Evolutionary conservation across 1,140 invertebrate genomes (phyloP), one percentile per base, ranked within the genome.

Genomic region (Heterodera schachtii): DNA sequence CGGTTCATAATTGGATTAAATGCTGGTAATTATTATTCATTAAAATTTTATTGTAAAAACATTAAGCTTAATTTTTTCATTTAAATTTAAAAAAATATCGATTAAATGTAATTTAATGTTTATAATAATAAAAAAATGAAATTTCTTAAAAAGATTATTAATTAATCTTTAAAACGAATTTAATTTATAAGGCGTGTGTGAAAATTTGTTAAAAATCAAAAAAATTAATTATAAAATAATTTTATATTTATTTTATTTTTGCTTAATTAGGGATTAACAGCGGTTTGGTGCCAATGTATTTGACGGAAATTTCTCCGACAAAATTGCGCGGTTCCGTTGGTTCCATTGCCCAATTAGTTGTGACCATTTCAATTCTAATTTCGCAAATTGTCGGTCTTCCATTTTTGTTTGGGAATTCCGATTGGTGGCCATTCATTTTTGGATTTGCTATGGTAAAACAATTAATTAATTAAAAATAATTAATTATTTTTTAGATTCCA

Each of bases 1-100:
- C 93, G 97, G 91, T 95, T 98, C 69, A 81, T 96, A 1, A 94
- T 95, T 57, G 95, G 95, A 76, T 92, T 96, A 19, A 95, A 95
- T 90, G 93, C 93, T 21, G 95, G 95, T 49, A 31, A 31, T 31
- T 31, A 31, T 31, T 31, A 31, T 31, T 31, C 31, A 31, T 31
- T 31, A 31, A 31, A 31, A 31, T 31, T 31, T 31, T 31, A 31
- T 31, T 31, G 31, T 31, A 31, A 31, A 31, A 31, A 31, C 31
- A 31, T 31, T 31, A 31, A 31, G 31, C 31, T 31, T 31, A 31
- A 31, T 31, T 13, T 19, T 19, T 19, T 1, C 57, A 5, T 64
- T 64, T 64, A 19, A 19, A 19, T 64, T 64, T 64, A 60, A 60
- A 60, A 31, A 31, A 31, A 31, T 31, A 31, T 31, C 31, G 31